A percentile compares a stretch with the other conserved stretches of the same genome.
These are phyloP conservation scores for Spatulosminthurus flaviceps DNA, from an alignment of 2,888 invertebrate species.

Conservation along the genomic window DNA sequence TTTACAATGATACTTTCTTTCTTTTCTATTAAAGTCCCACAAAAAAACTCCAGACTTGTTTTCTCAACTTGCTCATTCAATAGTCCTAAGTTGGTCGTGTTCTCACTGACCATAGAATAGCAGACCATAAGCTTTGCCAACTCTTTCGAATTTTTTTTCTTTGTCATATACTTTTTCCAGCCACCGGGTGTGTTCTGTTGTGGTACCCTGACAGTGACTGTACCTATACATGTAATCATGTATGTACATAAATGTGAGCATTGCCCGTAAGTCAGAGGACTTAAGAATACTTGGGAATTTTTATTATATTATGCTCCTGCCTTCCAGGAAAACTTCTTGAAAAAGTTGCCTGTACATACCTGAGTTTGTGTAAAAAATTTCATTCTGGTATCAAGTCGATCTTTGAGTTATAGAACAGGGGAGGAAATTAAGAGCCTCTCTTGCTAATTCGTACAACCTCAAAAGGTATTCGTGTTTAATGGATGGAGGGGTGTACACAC, in stretches of 20 bases:
- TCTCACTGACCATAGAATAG: not conserved
- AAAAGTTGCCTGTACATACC: not conserved
- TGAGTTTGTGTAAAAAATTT: not conserved
- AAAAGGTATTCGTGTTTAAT: slow-evolving; percentile 1
- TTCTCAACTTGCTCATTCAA: slow-evolving; percentile 8
- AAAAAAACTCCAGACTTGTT: not conserved
- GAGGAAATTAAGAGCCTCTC: slow-evolving; percentile 13
- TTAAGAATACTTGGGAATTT: not conserved
- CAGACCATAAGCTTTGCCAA: not conserved
- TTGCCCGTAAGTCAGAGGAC: too few relatives aligned
- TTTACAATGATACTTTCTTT: not conserved
- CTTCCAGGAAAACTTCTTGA: slow-evolving; percentile 6
- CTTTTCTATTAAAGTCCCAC: not conserved
- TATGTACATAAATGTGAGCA: too few relatives aligned
- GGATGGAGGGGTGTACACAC: slow-evolving; percentile 10
- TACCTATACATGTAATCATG: too few relatives aligned
- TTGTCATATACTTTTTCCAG: too few relatives aligned
- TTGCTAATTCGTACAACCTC: not conserved
- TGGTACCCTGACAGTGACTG: too few relatives aligned
- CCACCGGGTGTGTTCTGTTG: too few relatives aligned
- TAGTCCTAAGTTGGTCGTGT: not conserved
- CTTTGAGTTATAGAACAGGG: not conserved
- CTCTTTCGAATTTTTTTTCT: too few relatives aligned
- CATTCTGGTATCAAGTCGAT: slow-evolving; percentile 2
- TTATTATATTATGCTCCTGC: not conserved